Conservation (phyloP, 2,888 invertebrate species). For the Corythucha ciliata region DNA sequence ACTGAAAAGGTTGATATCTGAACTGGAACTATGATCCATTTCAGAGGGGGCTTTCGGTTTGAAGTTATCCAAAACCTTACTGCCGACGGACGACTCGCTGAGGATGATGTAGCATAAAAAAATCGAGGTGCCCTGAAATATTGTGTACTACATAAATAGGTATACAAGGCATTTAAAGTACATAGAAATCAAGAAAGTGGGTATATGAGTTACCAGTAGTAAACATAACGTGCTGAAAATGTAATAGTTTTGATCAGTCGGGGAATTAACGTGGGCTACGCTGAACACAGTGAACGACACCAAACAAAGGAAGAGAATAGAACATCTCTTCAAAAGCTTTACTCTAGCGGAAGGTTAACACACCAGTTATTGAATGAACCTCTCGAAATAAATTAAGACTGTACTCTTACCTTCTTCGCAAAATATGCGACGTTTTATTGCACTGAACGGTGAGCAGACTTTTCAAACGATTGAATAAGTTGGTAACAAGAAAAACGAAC, state of each 20-base stretch:
- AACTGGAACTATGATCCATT: slow-evolving; percentile 44
- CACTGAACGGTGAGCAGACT: slow-evolving; percentile 37
- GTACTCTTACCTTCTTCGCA: slow-evolving; percentile 42
- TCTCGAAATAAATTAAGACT: too few species aligned
- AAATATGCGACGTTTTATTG: slow-evolving; percentile 40
- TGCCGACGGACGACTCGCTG: slow-evolving; percentile 47
- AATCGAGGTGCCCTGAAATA: slow-evolving; percentile 49
- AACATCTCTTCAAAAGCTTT: slow-evolving; percentile 54
- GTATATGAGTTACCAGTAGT: slow-evolving; percentile 50
- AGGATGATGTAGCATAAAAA: slow-evolving; percentile 51
- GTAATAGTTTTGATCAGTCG: slow-evolving; percentile 59
- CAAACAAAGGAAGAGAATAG: slow-evolving; percentile 51
- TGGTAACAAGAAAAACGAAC: slow-evolving; percentile 57
- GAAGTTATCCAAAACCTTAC: slow-evolving; percentile 42
- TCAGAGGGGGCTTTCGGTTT: slow-evolving; percentile 42
- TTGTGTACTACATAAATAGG: neutral
- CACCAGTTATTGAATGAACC: too few species aligned
- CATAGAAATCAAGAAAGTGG: neutral
- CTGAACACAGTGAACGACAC: slow-evolving; percentile 52
- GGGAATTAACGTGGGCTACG: slow-evolving; percentile 54
- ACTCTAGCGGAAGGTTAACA: too few species aligned
- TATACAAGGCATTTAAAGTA: neutral
- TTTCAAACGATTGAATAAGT: slow-evolving; percentile 46
- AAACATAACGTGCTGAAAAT: slow-evolving; percentile 65
- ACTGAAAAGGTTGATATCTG: slow-evolving; percentile 51